Evolutionary conservation across 2,113 vertebrate genomes (phyloP).

Genomic region (Podarcis cretensis): DNA sequence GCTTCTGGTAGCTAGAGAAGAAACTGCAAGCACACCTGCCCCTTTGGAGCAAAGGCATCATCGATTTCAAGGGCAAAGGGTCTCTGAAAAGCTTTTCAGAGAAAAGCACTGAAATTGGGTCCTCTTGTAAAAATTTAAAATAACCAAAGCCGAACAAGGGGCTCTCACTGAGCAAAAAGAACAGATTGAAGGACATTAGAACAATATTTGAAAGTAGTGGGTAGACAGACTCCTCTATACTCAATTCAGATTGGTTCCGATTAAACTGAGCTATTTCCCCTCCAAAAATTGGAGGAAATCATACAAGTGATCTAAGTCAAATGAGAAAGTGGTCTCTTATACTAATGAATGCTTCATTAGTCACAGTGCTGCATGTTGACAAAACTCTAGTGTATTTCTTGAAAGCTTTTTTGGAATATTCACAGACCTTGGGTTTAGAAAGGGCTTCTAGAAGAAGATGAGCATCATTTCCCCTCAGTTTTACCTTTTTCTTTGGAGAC

Average conservation of each 20-base stretch:
- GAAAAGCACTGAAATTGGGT: not conserved
- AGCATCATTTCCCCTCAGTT: not conserved
- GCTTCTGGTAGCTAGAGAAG: not conserved
- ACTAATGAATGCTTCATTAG: too few relatives aligned
- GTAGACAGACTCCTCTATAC: not conserved
- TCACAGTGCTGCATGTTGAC: not conserved
- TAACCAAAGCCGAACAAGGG: not conserved
- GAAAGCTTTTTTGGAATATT: not conserved
- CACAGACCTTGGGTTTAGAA: not conserved
- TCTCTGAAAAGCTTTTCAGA: not conserved
- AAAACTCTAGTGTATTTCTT: not conserved
- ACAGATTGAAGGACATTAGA: too few relatives aligned
- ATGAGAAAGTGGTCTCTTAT: not conserved
- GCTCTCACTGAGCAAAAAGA: not conserved
- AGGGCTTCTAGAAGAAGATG: not conserved
- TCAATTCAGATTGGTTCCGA: not conserved
- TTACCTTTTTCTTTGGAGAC: not conserved
- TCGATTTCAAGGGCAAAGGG: not conserved
- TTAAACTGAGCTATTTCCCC: not conserved
- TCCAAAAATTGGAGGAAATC: not conserved
- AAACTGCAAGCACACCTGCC: not conserved
- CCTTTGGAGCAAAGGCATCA: not conserved
- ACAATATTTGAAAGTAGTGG: too few relatives aligned
- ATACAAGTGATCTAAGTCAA: not conserved
- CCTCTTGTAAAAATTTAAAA: not conserved